A percentile compares a stretch with the other conserved stretches of the same genome.
phyloP scores from a whole-genome alignment of 2,113 vertebrate genomes.

The Pristiophorus japonicus region DNA sequence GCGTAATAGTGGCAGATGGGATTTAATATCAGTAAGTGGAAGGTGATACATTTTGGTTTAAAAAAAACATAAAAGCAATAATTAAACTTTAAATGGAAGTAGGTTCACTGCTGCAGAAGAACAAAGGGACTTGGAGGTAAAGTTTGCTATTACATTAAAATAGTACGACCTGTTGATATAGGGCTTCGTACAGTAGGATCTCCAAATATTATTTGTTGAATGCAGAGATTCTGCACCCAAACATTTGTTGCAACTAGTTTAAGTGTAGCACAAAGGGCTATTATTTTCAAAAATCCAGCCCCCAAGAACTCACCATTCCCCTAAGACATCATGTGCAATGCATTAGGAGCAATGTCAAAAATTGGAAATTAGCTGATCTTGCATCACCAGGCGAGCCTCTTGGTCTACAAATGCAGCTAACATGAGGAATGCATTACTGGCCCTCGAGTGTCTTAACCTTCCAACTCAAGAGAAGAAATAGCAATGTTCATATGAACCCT shows the following conservation, averaged over 20 bases:
- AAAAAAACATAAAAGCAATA: not conserved
- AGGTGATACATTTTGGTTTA: not conserved
- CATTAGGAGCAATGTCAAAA: not conserved
- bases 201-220: not conserved
- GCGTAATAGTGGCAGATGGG: too few species aligned
- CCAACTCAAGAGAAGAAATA: not conserved
- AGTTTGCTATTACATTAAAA: not conserved
- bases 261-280: not conserved
- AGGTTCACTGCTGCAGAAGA: not conserved
- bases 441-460: not conserved
- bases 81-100: too few species aligned
- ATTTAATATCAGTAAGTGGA: not conserved
- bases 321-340: not conserved
- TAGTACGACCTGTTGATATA: not conserved
- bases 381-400: not conserved
- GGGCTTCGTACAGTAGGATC: not conserved
- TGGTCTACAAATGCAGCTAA: not conserved
- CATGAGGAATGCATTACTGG: not conserved
- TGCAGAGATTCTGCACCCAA: not conserved
- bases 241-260: not conserved
- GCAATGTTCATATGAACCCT: not conserved
- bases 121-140: not conserved
- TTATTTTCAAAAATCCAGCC: not conserved
- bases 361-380: not conserved
- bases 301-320: not conserved